These are phyloP conservation scores for Eristalinus aeneus DNA, from an alignment of 2,888 invertebrate species.

Conservation along the genomic window DNA sequence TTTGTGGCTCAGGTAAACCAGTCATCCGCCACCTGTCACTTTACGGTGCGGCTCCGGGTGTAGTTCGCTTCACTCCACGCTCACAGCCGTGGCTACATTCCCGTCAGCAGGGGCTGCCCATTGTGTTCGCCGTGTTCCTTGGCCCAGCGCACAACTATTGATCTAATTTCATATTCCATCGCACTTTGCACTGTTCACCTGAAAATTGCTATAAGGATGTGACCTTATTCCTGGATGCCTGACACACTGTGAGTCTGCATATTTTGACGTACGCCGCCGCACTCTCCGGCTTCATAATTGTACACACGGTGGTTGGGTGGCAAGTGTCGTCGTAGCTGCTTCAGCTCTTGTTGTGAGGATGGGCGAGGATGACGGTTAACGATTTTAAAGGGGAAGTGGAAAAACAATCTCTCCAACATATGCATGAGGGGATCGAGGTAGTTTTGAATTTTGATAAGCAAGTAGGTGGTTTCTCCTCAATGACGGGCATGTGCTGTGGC, in stretches of 20 bases:
- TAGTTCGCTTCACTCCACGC: neutral
- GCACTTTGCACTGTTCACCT: neutral
- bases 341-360: neutral
- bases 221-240: constrained; percentile 40
- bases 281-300: neutral
- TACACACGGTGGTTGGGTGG: neutral
- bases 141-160: neutral
- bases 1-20: constrained; percentile 29
- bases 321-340: neutral
- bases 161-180: constrained; percentile 44
- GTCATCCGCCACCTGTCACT: constrained; percentile 36
- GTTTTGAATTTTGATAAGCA: constrained; percentile 32
- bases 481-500: neutral
- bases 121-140: neutral
- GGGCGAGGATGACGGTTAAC: neutral
- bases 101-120: neutral
- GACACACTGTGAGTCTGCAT: constrained; percentile 22
- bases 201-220: constrained; percentile 24
- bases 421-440: neutral
- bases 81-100: neutral
- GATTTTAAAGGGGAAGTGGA: neutral
- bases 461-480: neutral
- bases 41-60: neutral
- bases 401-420: neutral
- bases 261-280: neutral